Conservation (phyloP, 2,113 vertebrate genomes). For the Platichthys stellatus region DNA sequence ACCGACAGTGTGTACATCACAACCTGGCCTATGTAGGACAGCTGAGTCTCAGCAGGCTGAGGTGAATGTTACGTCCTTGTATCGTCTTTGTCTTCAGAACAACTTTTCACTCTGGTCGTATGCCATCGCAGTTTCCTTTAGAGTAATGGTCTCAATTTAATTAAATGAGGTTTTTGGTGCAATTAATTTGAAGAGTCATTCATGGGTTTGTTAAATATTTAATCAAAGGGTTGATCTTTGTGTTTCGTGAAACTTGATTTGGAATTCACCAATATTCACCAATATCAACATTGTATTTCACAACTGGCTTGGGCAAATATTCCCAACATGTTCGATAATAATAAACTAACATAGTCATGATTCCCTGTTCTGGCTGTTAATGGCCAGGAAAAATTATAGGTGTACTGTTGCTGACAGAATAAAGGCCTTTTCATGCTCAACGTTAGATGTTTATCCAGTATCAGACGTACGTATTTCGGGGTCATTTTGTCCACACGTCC, state of each 20-base stretch:
- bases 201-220: neutral
- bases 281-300: no score
- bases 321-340: no score
- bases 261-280: no score
- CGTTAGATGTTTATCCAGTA: no score
- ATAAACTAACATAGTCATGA: no score
- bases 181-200: neutral
- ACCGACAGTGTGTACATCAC: conserved; percentile 31
- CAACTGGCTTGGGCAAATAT: no score
- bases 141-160: neutral
- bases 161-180: neutral
- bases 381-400: no score
- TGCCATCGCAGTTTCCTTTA: neutral
- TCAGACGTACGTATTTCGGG: no score
- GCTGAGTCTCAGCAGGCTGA: conserved; percentile 16
- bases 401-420: no score
- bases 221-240: neutral
- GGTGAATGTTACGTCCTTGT: conserved; percentile 11
- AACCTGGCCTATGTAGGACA: conserved; percentile 27
- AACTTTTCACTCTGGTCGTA: neutral
- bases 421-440: no score
- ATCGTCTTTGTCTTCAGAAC: conserved; percentile 5
- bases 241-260: neutral
- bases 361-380: no score
- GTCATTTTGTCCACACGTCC: no score